phyloP scores from a whole-genome alignment of 2,113 vertebrate species.

The Alaudala cheleensis region DNA sequence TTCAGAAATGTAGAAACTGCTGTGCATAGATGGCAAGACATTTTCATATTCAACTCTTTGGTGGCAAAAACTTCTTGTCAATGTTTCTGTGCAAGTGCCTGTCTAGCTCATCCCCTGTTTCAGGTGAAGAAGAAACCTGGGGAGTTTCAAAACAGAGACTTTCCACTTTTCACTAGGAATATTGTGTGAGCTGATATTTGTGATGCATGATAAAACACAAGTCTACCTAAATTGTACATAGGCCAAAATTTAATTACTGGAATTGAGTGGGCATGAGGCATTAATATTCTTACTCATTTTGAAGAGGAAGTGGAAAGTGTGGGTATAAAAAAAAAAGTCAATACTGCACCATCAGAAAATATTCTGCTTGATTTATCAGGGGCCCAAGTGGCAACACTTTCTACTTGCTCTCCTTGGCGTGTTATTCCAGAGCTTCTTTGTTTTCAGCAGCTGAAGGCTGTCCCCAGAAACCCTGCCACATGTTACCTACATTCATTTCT shows the following conservation, averaged over 20 bases:
- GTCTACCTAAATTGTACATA: neutral
- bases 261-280: neutral
- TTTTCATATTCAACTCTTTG: neutral
- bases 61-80: neutral
- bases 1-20: neutral
- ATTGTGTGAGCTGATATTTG: neutral
- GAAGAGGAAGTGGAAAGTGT: neutral
- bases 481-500: neutral
- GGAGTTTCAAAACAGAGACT: neutral
- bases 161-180: neutral
- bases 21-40: neutral
- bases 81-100: too few species aligned
- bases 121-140: neutral
- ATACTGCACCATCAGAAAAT: neutral
- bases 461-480: neutral
- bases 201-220: neutral
- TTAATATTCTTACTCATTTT: neutral
- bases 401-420: neutral
- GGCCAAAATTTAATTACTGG: neutral
- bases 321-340: neutral
- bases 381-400: neutral
- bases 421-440: neutral
- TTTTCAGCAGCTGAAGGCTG: neutral
- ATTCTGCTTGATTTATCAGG: neutral
- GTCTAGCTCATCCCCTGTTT: neutral